Evolutionary conservation across 2,113 vertebrate species (phyloP).

Genomic region (Felis chaus): DNA sequence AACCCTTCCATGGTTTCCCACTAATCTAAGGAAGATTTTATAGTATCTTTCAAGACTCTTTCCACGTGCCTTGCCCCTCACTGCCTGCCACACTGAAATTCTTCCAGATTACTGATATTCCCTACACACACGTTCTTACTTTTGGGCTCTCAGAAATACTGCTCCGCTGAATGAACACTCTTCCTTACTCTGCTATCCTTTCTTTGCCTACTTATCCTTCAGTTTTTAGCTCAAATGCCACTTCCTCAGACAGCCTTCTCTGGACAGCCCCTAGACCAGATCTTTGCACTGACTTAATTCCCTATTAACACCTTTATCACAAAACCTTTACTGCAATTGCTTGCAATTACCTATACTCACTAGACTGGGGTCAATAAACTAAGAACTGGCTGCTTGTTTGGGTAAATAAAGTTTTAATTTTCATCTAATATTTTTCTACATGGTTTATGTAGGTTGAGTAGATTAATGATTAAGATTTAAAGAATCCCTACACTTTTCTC

Average conservation of each 20-base stretch:
- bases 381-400: not conserved
- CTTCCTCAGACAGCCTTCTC: not conserved
- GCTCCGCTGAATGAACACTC: not conserved
- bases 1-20: not conserved
- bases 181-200: not conserved
- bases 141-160: not conserved
- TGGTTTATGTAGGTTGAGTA: too few species aligned
- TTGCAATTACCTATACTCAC: not conserved
- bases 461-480: too few species aligned
- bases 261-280: not conserved
- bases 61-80: not conserved
- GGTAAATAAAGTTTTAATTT: not conserved
- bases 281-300: not conserved
- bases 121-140: not conserved
- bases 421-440: too few species aligned
- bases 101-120: not conserved
- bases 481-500: too few species aligned
- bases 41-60: not conserved
- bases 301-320: not conserved
- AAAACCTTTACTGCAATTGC: not conserved
- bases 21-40: not conserved
- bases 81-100: not conserved
- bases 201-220: not conserved
- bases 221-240: not conserved
- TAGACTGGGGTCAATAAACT: not conserved